A percentile compares a stretch with the other conserved stretches of the same genome.
phyloP scores from a whole-genome alignment of 2,113 vertebrate species.

The Gopherus evgoodei region DNA sequence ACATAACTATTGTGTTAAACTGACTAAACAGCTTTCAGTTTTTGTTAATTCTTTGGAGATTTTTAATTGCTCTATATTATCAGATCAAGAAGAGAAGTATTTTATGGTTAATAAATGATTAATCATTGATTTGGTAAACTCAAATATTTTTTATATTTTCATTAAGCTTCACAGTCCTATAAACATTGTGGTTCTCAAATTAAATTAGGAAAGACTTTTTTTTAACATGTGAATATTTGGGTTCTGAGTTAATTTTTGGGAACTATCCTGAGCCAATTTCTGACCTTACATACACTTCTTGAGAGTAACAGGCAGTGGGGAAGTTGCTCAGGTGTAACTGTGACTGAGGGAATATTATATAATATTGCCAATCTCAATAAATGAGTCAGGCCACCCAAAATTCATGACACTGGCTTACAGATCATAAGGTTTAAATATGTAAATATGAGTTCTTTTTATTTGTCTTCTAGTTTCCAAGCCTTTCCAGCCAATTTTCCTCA shows the following conservation, averaged over 20 bases:
- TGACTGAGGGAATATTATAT: not conserved
- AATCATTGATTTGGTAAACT: not conserved
- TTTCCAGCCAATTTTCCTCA: accelerated
- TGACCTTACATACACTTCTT: not conserved
- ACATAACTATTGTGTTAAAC: not conserved
- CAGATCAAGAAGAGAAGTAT: not conserved
- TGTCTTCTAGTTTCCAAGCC: not conserved
- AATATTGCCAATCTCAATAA: not conserved
- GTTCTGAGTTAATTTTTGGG: not conserved
- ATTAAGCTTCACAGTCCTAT: conserved; percentile 11
- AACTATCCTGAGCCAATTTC: not conserved
- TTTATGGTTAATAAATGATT: not conserved
- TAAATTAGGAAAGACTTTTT: not conserved
- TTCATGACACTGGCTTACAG: not conserved
- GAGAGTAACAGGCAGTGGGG: not conserved
- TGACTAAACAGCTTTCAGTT: not conserved
- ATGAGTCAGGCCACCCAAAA: not conserved
- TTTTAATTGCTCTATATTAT: not conserved
- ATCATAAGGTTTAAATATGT: not conserved
- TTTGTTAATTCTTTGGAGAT: not conserved
- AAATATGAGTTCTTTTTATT: not conserved
- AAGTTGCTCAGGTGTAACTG: not conserved
- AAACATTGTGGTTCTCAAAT: not conserved
- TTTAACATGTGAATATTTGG: not conserved
- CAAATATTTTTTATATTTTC: too few species aligned